Evolutionary conservation across 1,140 invertebrate species (phyloP).

Genomic region (Bilobella aurantiaca): DNA sequence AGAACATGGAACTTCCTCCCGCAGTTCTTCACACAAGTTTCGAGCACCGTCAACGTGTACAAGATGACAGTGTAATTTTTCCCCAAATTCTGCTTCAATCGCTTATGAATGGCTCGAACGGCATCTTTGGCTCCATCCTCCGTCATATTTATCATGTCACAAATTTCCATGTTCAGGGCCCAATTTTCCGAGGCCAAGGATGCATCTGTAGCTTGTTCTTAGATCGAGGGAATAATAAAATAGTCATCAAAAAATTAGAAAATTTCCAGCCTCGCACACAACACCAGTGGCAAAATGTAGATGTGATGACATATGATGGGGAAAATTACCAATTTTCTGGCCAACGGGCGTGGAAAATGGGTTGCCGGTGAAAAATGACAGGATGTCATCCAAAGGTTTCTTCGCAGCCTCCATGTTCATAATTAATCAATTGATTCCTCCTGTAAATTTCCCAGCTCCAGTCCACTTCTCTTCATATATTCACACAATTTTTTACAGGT

Average conservation of each 20-base stretch:
- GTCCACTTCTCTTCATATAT: too few relatives aligned
- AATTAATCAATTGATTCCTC: too few relatives aligned
- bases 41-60: constrained; percentile 92
- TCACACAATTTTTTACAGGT: too few relatives aligned
- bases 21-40: constrained; percentile 99
- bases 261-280: too few relatives aligned
- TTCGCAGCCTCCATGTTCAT: constrained; percentile 16
- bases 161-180: constrained; percentile 98
- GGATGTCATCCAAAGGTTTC: constrained; percentile 42
- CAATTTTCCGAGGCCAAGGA: constrained; percentile 87
- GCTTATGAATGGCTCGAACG: constrained; percentile 88
- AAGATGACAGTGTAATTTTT: constrained; percentile 95
- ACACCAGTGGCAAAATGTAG: too few relatives aligned
- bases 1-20: constrained; percentile 81
- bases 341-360: constrained; percentile 88
- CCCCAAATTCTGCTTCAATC: constrained; percentile 76
- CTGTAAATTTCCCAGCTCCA: too few relatives aligned
- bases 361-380: constrained; percentile 85
- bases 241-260: too few relatives aligned
- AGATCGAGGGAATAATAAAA: too few relatives aligned
- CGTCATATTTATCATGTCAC: constrained; percentile 91
- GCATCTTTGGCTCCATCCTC: constrained; percentile 94
- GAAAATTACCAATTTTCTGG: constrained; percentile 88
- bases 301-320: too few relatives aligned
- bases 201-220: constrained; percentile 92